Percentiles rank a stretch among this genome's conserved stretches.
phyloP scores from a whole-genome alignment of 1,140 invertebrate genomes.

The Zaprionus nigranus region DNA sequence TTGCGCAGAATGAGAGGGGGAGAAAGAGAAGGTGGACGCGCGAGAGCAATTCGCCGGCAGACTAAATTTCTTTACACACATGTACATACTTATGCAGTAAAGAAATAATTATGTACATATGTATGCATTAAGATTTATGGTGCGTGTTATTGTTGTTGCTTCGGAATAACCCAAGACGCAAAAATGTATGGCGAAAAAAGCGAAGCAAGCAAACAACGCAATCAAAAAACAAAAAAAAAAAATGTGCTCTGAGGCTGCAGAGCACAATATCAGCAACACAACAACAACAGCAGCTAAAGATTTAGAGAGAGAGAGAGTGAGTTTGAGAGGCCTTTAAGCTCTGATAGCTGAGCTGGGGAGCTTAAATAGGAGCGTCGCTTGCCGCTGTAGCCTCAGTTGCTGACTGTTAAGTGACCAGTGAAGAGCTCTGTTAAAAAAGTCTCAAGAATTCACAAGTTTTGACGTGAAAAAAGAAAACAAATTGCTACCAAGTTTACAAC shows the following conservation, averaged over 20 bases:
- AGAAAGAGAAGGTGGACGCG: constrained; percentile 4
- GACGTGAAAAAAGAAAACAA: constrained; percentile 12
- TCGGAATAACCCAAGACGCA: constrained; percentile 68
- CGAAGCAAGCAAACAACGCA: constrained; percentile 40
- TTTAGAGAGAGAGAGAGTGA: neutral
- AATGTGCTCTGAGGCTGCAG: constrained; percentile 58
- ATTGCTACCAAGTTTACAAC: neutral
- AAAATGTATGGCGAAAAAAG: constrained; percentile 44
- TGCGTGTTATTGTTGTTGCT: constrained; percentile 41
- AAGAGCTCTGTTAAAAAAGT: constrained; percentile 47
- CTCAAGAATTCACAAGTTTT: neutral
- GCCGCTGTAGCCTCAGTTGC: constrained; percentile 60
- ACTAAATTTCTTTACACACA: constrained; percentile 14
- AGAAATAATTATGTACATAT: constrained; percentile 24
- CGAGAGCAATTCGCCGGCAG: constrained; percentile 69
- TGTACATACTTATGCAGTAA: neutral
- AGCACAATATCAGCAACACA: neutral
- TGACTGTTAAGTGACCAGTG: constrained; percentile 59
- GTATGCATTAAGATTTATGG: constrained; percentile 61
- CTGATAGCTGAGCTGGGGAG: neutral
- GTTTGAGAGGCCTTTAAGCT: constrained; percentile 4
- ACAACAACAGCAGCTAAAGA: neutral
- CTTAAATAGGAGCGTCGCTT: constrained; percentile 70
- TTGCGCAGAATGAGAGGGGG: constrained; percentile 1
- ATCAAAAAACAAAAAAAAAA: constrained; percentile 68